Conservation (phyloP, 1,140 invertebrate genomes). For the Zaprionus africanus region DNA sequence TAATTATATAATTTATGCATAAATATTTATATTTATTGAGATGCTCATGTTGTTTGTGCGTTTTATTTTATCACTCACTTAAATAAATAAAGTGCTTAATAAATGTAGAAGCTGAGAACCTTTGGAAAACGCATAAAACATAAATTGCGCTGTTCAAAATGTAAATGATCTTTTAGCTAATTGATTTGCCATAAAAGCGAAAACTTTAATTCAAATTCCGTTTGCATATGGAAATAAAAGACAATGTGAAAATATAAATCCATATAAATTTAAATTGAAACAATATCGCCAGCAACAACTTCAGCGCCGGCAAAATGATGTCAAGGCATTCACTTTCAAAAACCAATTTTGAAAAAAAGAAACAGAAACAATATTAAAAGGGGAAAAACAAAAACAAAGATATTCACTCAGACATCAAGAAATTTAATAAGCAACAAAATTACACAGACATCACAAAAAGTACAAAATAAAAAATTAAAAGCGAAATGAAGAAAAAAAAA, state of each 20-base stretch:
- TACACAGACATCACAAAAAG: constrained; percentile 40
- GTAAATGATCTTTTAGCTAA: constrained; percentile 40
- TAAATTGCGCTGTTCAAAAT: constrained; percentile 16
- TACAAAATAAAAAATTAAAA: constrained; percentile 31
- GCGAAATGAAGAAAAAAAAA: constrained; percentile 15
- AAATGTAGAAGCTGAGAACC: not conserved
- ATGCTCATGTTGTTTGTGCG: constrained; percentile 18
- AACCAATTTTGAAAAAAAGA: constrained; percentile 53
- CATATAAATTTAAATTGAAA: constrained; percentile 44
- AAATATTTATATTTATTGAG: constrained; percentile 58
- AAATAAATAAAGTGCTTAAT: not conserved
- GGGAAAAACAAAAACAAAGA: constrained; percentile 44
- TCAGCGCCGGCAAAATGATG: constrained; percentile 56
- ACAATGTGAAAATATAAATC: constrained; percentile 35
- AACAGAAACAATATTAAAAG: not conserved
- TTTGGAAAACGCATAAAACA: not conserved
- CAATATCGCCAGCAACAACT: constrained; percentile 10
- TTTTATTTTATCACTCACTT: not conserved
- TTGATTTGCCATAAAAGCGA: constrained; percentile 29
- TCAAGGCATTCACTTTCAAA: constrained; percentile 79
- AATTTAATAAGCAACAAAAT: constrained; percentile 50
- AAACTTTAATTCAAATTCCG: constrained; percentile 10
- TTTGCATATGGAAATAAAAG: constrained; percentile 28
- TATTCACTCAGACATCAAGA: constrained; percentile 25
- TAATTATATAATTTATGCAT: constrained; percentile 53